Evolutionary conservation across 2,888 invertebrate species (phyloP).

Genomic region (Erpobdella octoculata): DNA sequence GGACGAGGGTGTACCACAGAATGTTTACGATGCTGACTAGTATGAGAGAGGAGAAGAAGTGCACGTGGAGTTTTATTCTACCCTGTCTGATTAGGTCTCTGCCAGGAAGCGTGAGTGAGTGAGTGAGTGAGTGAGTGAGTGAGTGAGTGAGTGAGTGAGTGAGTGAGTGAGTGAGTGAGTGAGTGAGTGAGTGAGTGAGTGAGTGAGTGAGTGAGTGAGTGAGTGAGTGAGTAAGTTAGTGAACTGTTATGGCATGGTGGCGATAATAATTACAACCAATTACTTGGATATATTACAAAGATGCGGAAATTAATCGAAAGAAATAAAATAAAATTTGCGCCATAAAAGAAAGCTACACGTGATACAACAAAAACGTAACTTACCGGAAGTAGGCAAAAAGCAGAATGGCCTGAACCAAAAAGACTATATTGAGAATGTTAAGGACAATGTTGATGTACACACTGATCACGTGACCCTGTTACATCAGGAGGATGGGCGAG

Average conservation of each 20-base stretch:
- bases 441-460: conserved; percentile 39
- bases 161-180: too few species aligned
- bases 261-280: too few species aligned
- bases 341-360: background rate
- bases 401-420: conserved; percentile 43
- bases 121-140: too few species aligned
- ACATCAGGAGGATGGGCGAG: background rate
- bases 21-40: conserved; percentile 32
- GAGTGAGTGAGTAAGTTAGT: too few species aligned
- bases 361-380: conserved; percentile 25
- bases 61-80: conserved; percentile 33
- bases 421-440: conserved; percentile 42
- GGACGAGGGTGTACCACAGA: conserved; percentile 34
- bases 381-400: conserved; percentile 46
- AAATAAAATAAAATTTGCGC: background rate
- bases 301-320: background rate
- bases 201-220: too few species aligned
- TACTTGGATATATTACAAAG: background rate
- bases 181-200: too few species aligned
- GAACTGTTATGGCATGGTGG: too few species aligned
- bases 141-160: too few species aligned
- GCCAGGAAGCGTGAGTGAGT: too few species aligned
- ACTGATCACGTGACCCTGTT: background rate
- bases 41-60: conserved; percentile 34
- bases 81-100: conserved; percentile 36